Conservation (phyloP, 2,113 vertebrate species). For the Nycticorax nycticorax region DNA sequence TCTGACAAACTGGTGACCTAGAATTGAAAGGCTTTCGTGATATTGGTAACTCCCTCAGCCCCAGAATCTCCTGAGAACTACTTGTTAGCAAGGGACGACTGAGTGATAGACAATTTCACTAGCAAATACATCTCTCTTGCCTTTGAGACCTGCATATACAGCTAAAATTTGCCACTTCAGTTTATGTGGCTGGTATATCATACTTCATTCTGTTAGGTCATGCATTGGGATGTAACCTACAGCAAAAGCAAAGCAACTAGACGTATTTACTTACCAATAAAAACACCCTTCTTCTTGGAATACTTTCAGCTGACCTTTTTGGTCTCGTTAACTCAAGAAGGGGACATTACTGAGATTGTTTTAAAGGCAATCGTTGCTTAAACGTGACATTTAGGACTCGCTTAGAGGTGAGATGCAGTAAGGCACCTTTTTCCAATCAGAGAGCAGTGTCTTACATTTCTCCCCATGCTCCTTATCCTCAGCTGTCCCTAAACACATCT, state of each 20-base stretch:
- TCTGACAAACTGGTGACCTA: neutral
- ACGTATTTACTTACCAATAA: neutral
- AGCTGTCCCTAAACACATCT: neutral
- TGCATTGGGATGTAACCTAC: neutral
- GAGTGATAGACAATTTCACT: neutral
- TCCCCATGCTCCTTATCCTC: neutral
- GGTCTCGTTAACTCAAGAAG: constrained; percentile 30
- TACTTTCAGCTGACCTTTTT: constrained; percentile 42
- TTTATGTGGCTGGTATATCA: neutral
- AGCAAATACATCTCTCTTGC: neutral
- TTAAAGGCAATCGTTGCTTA: constrained; percentile 48
- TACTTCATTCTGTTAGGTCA: neutral
- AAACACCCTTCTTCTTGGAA: neutral
- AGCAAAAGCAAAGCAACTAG: neutral
- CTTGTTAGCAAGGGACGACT: neutral
- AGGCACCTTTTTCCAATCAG: constrained; percentile 14
- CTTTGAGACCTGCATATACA: neutral
- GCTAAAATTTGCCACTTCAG: neutral
- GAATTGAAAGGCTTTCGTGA: neutral
- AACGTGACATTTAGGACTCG: constrained; percentile 49
- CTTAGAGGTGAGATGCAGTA: constrained; percentile 41
- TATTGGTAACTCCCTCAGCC: neutral
- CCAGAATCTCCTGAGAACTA: neutral
- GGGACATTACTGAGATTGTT: constrained; percentile 27
- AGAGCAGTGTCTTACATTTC: neutral